Evolutionary conservation across 2,888 invertebrate genomes (phyloP), one percentile per base, ranked within the genome.

Genomic region (Clostera curtula): DNA sequence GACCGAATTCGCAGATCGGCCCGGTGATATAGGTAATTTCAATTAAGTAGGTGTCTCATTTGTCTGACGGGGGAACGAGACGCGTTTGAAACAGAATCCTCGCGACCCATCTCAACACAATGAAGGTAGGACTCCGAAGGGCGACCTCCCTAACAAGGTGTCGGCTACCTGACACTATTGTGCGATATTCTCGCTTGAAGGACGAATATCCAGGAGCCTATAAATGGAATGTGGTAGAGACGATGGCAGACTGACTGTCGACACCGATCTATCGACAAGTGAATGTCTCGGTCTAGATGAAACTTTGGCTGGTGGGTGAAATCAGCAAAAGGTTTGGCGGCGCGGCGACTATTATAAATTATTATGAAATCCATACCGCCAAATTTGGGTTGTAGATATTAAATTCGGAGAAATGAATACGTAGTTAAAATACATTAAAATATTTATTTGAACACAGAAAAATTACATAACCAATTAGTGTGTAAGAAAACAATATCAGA

Each of bases 141-240:
- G 45, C 61, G 58, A 56, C 63, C 64, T 61, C 59, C 56, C 64
- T 76, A 79, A 79, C 72, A 71, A 76, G 76, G 77, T 75, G 74
- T 76, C 75, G 59, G 68, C 56, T 69, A 79, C 68, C 75, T 70
- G 76, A 77, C 67, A 73, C 74, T 68, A 71, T 72, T 73, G 65
- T 72, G 63, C 56, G 63, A 67, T 64, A 68, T 62, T 57, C 60
- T 56, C 51, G 63, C 62, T 62, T 66, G 62, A 68, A 65, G 61
- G 63, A 55, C 57, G 66, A 67, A 71, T 72, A 73, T 73, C 72
- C 73, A 63, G 64, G 62, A 59, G 48, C 59, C 65, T 67, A 75
- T 77, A 69, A 68, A 62, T 50, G 56, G 46, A 58, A 53, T 45
- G 45, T 51, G 46, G 37, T 48, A 43, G 39, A 40, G 25, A 34